A percentile compares a stretch with the other conserved stretches of the same genome.
These are phyloP conservation scores for Tetrapedia diversipes DNA, from an alignment of 2,888 invertebrate genomes.

Conservation along the genomic window DNA sequence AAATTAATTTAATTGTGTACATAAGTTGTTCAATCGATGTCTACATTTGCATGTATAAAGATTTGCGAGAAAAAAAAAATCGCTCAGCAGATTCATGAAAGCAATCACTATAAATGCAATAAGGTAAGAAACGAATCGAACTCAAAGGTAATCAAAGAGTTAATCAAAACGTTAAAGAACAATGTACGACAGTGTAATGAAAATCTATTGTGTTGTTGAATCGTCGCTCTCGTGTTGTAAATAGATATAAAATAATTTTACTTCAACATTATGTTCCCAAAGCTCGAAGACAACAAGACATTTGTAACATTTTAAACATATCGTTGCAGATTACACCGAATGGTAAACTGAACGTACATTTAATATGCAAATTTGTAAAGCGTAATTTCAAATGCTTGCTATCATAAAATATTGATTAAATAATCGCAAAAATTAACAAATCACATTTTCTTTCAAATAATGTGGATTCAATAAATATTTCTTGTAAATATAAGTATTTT, in stretches of 20 bases:
- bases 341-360: conserved; percentile 28
- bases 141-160: conserved; percentile 58
- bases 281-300: conserved; percentile 16
- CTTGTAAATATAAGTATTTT: conserved; percentile 21
- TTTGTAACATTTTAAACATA: conserved; percentile 44
- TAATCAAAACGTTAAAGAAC: conserved; percentile 52
- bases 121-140: conserved; percentile 6
- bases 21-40: conserved; percentile 3
- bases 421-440: neutral
- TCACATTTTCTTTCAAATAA: conserved; percentile 36
- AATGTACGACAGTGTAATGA: neutral
- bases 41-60: neutral
- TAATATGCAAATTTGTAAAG: neutral
- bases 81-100: too few species aligned
- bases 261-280: conserved; percentile 18
- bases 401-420: conserved; percentile 13
- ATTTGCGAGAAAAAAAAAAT: too few species aligned
- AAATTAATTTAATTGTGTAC: conserved; percentile 2
- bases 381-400: conserved; percentile 14
- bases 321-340: conserved; percentile 40
- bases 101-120: conserved; percentile 8
- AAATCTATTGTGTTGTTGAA: conserved; percentile 6
- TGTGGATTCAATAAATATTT: neutral
- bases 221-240: conserved; percentile 32
- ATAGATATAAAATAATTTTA: conserved; percentile 48